Evolutionary conservation across 2,113 vertebrate species (phyloP).

Genomic region (Podarcis muralis): DNA sequence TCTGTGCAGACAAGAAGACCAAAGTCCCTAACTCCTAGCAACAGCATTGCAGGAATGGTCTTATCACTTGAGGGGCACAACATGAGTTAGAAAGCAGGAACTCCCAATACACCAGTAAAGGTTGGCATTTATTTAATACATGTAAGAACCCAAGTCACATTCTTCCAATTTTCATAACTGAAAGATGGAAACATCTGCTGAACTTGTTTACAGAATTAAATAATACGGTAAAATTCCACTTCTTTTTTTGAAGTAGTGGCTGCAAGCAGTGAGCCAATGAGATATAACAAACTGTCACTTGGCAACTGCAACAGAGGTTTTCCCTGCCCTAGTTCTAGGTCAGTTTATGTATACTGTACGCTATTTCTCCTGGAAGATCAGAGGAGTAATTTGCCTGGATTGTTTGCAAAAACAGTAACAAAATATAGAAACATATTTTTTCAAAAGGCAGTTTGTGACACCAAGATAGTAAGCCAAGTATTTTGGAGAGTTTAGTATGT

Average conservation of each 20-base stretch:
- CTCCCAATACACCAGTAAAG: not conserved
- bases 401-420: not conserved
- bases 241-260: not conserved
- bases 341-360: not conserved
- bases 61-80: not conserved
- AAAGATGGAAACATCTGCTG: not conserved
- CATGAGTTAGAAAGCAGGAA: not conserved
- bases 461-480: not conserved
- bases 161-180: not conserved
- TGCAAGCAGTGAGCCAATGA: not conserved
- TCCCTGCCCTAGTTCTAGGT: not conserved
- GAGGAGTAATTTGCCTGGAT: not conserved
- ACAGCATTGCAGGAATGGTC: not conserved
- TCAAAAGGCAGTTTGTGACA: not conserved
- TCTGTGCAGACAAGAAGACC: not conserved
- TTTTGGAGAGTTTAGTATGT: not conserved
- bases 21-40: not conserved
- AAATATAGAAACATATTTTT: too few species aligned
- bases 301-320: not conserved
- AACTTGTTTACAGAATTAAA: conserved; percentile 13
- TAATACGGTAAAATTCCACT: not conserved
- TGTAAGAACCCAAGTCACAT: not conserved
- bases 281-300: not conserved
- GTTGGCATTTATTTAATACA: not conserved
- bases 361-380: not conserved